A percentile compares a stretch with the other conserved stretches of the same genome.
Evolutionary conservation across 2,888 invertebrate species (phyloP).

Genomic region (Lithophane semibrunnea): DNA sequence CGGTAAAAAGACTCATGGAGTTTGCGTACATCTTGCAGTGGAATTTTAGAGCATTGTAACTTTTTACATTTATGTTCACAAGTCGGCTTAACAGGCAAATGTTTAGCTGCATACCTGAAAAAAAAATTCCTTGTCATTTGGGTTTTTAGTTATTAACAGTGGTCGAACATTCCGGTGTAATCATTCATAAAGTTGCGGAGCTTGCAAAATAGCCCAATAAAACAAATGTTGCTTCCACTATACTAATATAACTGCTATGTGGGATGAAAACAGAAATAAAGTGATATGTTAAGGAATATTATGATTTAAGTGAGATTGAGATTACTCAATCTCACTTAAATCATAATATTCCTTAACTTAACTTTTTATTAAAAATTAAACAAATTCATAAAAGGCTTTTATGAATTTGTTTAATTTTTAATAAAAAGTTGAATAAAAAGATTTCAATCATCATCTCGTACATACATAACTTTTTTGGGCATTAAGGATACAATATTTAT

Average conservation of each 20-base stretch:
- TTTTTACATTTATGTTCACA: constrained; percentile 43
- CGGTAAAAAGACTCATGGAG: constrained; percentile 38
- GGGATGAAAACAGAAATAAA: constrained; percentile 3
- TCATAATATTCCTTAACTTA: no score
- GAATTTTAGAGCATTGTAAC: constrained; percentile 38
- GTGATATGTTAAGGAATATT: neutral
- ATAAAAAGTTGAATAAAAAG: neutral
- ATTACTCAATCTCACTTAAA: no score
- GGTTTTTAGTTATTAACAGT: constrained; percentile 8
- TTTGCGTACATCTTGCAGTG: constrained; percentile 29
- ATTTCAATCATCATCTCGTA: constrained; percentile 10
- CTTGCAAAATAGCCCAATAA: constrained; percentile 2
- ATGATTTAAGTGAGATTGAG: no score
- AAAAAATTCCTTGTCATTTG: constrained; percentile 9
- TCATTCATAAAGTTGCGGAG: constrained; percentile 4
- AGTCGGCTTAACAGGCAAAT: constrained; percentile 26
- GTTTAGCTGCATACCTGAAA: constrained; percentile 28
- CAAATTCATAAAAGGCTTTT: no score
- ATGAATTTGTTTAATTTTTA: no score
- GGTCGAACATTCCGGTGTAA: constrained; percentile 6
- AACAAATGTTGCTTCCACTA: neutral
- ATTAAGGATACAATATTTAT: constrained; percentile 2
- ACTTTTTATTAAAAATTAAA: no score
- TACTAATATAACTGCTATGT: constrained; percentile 3
- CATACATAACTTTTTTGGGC: constrained; percentile 4